Evolutionary conservation across 2,797 vertebrate genomes (phyloP), one percentile per base, ranked within the genome.

Genomic region (Xenentodon cancila): DNA sequence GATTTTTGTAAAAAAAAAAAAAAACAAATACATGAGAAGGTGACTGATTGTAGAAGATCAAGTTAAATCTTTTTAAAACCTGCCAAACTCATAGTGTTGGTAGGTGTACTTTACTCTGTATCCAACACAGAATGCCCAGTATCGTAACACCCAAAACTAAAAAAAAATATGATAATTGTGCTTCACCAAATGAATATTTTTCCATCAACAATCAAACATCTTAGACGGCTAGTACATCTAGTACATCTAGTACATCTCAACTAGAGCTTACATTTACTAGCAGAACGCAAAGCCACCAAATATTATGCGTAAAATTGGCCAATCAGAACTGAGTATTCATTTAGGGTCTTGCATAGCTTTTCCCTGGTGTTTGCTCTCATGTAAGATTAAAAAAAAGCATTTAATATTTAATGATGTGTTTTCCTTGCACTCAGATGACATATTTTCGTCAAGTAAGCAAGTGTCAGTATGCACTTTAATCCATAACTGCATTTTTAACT

Each of bases 331-430:
- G 19, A 64, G 45, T 53, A 42, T 59, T 72, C 2, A 18, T 62
- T 54, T 68, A 69, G n/a, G 53, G 43, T 22, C 45, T 20, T 51
- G 27, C 61, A 58, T 37, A 37, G 18, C 49, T 64, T 54, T 30
- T 64, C 64, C 47, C 67, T 18, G 16, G 60, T 74, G 37, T 40
- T 76, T 67, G 1, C 63, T 48, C 61, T 69, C 55, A 67, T 60
- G 27, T 42, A 65, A 68, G 54, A 67, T 66, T 40, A 63, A 75
- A 65, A 18, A 61, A 15, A 15, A n/a, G 13, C 34, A 37, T 54
- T 70, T 1, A 63, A 72, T 81, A 69, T 84, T 74, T 71, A 67
- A 77, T 67, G 12, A 12, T 55, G 0, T 71, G 32, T 62, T 64
- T 69, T 43, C 45, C 17, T 53, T 42, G 9, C 27, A 42, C 9